Base-by-base conservation (phyloP, 2,888 invertebrate genomes). In the Agonopterix heracliana region DNA sequence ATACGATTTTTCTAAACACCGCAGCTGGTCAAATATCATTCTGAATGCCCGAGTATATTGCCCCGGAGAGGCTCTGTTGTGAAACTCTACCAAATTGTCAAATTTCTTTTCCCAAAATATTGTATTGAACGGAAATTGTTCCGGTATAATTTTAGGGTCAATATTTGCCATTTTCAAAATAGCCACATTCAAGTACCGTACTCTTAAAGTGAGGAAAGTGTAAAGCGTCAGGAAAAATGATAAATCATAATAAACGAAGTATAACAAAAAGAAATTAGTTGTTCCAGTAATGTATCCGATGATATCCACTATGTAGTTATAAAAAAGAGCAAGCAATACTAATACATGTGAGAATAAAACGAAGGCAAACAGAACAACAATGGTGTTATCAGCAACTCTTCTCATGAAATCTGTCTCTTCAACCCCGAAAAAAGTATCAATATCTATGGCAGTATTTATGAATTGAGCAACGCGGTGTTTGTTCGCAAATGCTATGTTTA, bases 341-440 rank as follows among this genome's bases (percentile, higher is more conserved):
- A 64, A 50, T 1, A 72, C 60, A 41, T 68, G 53, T 35, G 65
- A 69, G 1, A 63, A 35, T 3, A 48, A 52, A 9, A 72, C 51
- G 0, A 59, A 35, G 5, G 55, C 2, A 3, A 54, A 47, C n/a
- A 64, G 17, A 11, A 50, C 34, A 13, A 52, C 34, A 11, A 57
- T 74, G 0, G 59, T 52, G 26, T 53, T 66, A 0, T 60, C 50
- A 2, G 60, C 58, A 2, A 68, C 54, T 3, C 66, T 53, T 57
- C 84, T 71, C 72, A 85, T 71, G 44, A 78, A 79, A 42, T 61
- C 64, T 0, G 83, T 81, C 52, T 81, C 71, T n/a, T 69, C 53
- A 1, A 62, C 55, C 9, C 81, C 81, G 0, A 85, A 56, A 36
- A 74, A 61, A 7, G 54, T 41, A 52, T 85, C 85, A 0, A 81